Evolutionary conservation across 2,888 invertebrate species (phyloP), one percentile per base, ranked within the genome.

Genomic region (Cosmia trapezina): DNA sequence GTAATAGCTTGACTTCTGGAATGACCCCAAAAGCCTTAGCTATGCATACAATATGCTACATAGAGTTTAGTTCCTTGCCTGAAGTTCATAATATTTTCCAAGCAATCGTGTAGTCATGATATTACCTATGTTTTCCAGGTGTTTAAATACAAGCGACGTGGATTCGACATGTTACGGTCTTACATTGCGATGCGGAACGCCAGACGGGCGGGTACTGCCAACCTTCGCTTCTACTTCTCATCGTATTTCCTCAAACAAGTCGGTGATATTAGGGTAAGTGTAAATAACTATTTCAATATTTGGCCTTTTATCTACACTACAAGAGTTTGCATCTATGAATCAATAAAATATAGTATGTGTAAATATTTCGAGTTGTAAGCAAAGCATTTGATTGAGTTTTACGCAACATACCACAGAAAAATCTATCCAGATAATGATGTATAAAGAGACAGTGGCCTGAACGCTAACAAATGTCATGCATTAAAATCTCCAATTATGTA

Each of bases 171-270:
- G 69, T 83, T 96, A 2, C 91, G 91, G 2, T 80, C 91, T 0
- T 94, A 94, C 80, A 92, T 95, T 19, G 87, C 91, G 19, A 33
- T 86, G 4, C 88, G 91, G 0, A 92, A 89, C 43, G 86, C 82
- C 14, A 83, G 87, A 3, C 89, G 87, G 5, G 82, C 86, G 2
- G 87, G 89, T 9, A 87, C 92, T 0, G 93, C 94, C 54, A 93
- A 93, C 69, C 84, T 96, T 11, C 85, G 96, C 41, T 95, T 93
- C 76, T 95, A 95, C 84, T 96, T 96, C 88, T 93, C 96, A 0
- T 96, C 96, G 0, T 94, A 93, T 79, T 96, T 95, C 79, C 89
- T 96, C 70, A 94, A 93, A 70, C 94, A 95, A 91, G 93, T 96
- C 33, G 96, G 96, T 0, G 94, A 96, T 73, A 96, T 96, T 47